Base-by-base conservation (phyloP, 2,797 vertebrate species). In the Heterohyrax brucei region DNA sequence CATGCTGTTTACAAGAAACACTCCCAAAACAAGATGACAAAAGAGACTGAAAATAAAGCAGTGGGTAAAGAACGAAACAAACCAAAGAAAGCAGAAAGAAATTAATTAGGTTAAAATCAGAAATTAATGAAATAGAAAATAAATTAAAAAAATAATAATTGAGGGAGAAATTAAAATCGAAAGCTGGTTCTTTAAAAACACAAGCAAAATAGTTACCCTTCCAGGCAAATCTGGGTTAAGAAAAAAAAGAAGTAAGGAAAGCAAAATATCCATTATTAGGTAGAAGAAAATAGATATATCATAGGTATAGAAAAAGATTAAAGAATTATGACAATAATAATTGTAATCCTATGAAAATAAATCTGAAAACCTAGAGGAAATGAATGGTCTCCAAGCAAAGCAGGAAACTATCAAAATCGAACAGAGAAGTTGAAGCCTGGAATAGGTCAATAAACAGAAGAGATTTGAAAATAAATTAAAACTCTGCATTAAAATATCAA, bases 1-100 rank as follows among this genome's bases (percentile, higher is more conserved):
- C 96, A 97, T 93, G 91, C 94, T 97, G 62, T 96, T 97, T 97
- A 95, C 64, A 96, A 95, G 93, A 96, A 97, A 96, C 95, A 95
- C 48, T 93, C 87, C 64, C 91, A 50, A 97, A 97, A 95, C 94
- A 97, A 96, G 95, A 93, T 91, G 89, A 95, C 73, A 94, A 96
- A 90, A 81, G 76, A 92, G 78, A 91, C 76, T 59, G 87, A 95
- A 96, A 96, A 97, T 95, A 96, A 96, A 95, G 84, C 91, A 95
- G 93, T 30, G 46, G 33, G 7, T 22, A 39, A 66, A 89, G 78
- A 76, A 83, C 1, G 53, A 95, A 95, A 30, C 44, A 70, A 89
- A 18, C 30, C 56, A 59, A 89, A 95, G 64, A 79, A 94, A 68
- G 13, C 48, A 91, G 56, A 89, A 89, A 66, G 21, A 93, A 80